Base-by-base conservation (phyloP, 2,888 invertebrate species). In the Drosophila vallismaia region DNA sequence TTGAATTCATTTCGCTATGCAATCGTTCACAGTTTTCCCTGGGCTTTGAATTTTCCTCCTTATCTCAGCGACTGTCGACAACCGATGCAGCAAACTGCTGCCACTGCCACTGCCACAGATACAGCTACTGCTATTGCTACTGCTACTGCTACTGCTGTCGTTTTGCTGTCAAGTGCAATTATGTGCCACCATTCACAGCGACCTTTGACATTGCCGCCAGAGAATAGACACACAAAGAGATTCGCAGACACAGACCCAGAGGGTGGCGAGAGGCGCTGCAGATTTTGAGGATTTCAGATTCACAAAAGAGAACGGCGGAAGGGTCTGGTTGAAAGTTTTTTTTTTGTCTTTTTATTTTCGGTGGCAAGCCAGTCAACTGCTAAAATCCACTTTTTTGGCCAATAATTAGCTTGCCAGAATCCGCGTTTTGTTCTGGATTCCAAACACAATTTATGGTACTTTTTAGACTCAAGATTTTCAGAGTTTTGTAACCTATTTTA, bases 1-100 rank as follows among this genome's bases (percentile, higher is more conserved):
- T 82, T 86, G 77, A 83, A 82, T 80, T 80, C 86, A 82, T 84
- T 82, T 88, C 77, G 75, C 82, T 63, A 80, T 85, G 82, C 84
- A 86, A 82, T 82, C 84, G 86, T 88, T 88, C 78, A 77, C 86
- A 80, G 80, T 79, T 80, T 82, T 70, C 48, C 71, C 66, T 55
- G 49, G 49, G 70, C 70, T 71, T 71, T 72, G 72, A 50, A 64
- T 54, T 63, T 64, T 46, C 54, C 72, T 46, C 49, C 73, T 72
- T 72, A 54, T 49, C 68, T 53, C 57, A 3, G 49, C 44, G 36
- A 66, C 66, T 72, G 69, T 69, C 72, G 64, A 53, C 54, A 48
- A 42, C 19, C 36, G 26, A 31, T 42, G 71, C 42, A 24, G 60
- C 33, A 26, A 36, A 44, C 44, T 38, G 50, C 55, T 42, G 58